Percentiles rank a stretch among this genome's conserved stretches.
These are phyloP conservation scores for Nomada fabriciana DNA, from an alignment of 2,888 invertebrate species.

Conservation along the genomic window DNA sequence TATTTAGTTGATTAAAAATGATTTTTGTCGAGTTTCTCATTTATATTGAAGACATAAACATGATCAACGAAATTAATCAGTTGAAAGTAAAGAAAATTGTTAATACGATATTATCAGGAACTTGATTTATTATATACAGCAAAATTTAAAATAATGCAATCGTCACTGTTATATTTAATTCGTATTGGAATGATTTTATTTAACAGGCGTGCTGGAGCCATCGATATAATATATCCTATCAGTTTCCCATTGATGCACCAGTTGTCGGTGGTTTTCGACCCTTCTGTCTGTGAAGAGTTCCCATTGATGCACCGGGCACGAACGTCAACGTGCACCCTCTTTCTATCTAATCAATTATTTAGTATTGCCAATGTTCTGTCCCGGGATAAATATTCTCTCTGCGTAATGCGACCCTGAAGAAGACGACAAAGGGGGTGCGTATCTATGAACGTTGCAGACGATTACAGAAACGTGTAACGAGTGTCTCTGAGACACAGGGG, in stretches of 20 bases:
- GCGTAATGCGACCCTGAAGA: slow-evolving; percentile 63
- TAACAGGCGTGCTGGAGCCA: background rate
- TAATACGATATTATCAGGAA: too few species aligned
- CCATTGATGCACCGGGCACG: slow-evolving; percentile 43
- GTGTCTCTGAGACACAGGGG: slow-evolving; percentile 45
- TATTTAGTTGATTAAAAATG: too few species aligned
- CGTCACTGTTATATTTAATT: background rate
- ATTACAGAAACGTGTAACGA: slow-evolving; percentile 36
- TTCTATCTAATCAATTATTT: slow-evolving; percentile 66
- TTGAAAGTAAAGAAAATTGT: too few species aligned
- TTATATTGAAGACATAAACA: too few species aligned
- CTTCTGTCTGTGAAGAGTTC: slow-evolving; percentile 24
- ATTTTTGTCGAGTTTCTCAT: too few species aligned
- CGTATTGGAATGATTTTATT: background rate
- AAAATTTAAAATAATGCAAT: background rate
- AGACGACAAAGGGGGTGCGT: slow-evolving; percentile 24
- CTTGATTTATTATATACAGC: too few species aligned
- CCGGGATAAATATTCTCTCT: slow-evolving; percentile 69
- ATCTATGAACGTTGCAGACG: slow-evolving; percentile 17
- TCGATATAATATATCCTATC: slow-evolving; percentile 10
- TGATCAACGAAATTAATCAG: too few species aligned
- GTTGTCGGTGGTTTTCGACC: slow-evolving; percentile 36
- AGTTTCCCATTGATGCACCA: slow-evolving; percentile 32
- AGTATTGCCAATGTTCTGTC: slow-evolving; percentile 54
- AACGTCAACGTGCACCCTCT: slow-evolving; percentile 49